These are phyloP conservation scores for Python bivittatus DNA, from an alignment of 2,113 vertebrate species.

Conservation along the genomic window DNA sequence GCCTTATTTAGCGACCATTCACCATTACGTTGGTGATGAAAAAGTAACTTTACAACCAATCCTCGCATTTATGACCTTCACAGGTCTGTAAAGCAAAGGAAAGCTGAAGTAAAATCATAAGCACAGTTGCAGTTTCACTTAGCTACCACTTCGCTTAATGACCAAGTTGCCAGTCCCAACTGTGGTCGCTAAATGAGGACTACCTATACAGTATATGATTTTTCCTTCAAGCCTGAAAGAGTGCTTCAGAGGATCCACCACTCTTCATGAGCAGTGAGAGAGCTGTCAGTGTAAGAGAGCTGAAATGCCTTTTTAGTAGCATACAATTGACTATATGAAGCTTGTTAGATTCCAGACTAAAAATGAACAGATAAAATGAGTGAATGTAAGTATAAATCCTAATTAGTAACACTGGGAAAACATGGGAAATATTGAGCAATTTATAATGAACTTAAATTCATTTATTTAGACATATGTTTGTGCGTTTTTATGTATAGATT, in stretches of 20 bases:
- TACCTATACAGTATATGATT: no score
- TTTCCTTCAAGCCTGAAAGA: background rate
- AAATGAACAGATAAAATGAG: background rate
- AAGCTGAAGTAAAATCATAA: background rate
- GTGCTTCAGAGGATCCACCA: background rate
- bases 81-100: background rate
- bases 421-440: background rate
- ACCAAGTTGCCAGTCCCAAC: background rate
- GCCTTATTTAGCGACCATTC: background rate
- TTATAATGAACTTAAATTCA: background rate
- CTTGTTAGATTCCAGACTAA: background rate
- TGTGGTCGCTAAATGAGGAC: background rate
- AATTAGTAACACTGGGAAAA: background rate
- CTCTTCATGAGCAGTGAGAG: background rate
- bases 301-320: background rate
- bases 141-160: background rate
- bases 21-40: background rate
- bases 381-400: background rate
- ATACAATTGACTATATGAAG: background rate
- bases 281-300: no score
- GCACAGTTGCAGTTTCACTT: background rate
- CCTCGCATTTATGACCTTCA: background rate
- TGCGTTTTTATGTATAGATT: constrained; percentile 15
- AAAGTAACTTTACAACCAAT: background rate
- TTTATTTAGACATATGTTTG: background rate